Conservation (phyloP, 2,113 vertebrate species). For the Heliornis fulica region DNA sequence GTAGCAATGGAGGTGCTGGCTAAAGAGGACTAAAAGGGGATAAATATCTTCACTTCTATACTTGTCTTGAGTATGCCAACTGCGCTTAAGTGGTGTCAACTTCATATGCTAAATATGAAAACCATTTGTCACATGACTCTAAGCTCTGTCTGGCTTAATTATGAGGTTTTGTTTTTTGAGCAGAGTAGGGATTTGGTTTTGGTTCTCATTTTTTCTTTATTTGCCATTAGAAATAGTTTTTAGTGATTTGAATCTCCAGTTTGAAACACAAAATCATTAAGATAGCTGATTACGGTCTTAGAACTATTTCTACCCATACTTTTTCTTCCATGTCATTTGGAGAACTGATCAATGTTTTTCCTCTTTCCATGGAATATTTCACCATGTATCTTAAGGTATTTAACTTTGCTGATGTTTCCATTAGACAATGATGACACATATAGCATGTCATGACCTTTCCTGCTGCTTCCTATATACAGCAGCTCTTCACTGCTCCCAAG, state of each 20-base stretch:
- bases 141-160: neutral
- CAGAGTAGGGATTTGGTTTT: neutral
- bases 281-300: neutral
- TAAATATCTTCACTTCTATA: neutral
- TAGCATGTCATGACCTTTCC: neutral
- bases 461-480: neutral
- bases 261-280: neutral
- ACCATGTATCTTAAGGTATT: rapidly evolving
- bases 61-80: neutral
- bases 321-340: neutral
- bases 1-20: neutral
- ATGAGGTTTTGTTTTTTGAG: neutral
- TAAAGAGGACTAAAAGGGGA: neutral
- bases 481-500: neutral
- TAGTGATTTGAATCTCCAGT: neutral
- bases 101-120: neutral
- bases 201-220: neutral
- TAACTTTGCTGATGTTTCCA: neutral
- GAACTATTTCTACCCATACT: neutral
- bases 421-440: no score
- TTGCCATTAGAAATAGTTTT: neutral
- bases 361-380: neutral
- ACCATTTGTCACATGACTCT: neutral
- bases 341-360: neutral
- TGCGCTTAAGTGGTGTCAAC: neutral